Conservation (phyloP, 2,888 invertebrate species). For the Drosophila tanythrix region DNA sequence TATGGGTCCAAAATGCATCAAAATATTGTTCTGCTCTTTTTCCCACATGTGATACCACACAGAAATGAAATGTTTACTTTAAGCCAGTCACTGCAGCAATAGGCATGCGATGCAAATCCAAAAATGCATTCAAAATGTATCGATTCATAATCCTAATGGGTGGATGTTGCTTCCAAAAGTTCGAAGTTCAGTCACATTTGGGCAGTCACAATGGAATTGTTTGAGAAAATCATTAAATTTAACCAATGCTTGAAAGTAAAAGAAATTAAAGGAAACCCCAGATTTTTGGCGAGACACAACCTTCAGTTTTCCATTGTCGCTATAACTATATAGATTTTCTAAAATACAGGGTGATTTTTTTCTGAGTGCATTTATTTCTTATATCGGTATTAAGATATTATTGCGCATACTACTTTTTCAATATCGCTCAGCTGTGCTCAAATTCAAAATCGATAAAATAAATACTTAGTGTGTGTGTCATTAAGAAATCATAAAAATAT, state of each 20-base stretch:
- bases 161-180: not conserved
- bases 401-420: not conserved
- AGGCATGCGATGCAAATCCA: not conserved
- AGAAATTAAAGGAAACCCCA: not conserved
- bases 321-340: fast-evolving
- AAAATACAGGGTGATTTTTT: not conserved
- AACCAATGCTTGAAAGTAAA: not conserved
- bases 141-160: not conserved
- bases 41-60: not conserved
- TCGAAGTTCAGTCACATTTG: not conserved
- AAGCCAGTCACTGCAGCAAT: not conserved
- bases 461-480: not conserved
- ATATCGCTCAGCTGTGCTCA: not conserved
- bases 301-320: not conserved
- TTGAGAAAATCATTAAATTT: not conserved
- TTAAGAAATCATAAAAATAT: not conserved
- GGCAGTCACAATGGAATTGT: not conserved
- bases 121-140: not conserved
- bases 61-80: not conserved
- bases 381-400: not conserved
- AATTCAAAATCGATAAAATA: not conserved
- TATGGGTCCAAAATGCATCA: too few relatives aligned
- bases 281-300: not conserved
- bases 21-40: not conserved
- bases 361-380: not conserved